Conservation (phyloP, 2,797 vertebrate genomes). For the Takifugu ocellatus region DNA sequence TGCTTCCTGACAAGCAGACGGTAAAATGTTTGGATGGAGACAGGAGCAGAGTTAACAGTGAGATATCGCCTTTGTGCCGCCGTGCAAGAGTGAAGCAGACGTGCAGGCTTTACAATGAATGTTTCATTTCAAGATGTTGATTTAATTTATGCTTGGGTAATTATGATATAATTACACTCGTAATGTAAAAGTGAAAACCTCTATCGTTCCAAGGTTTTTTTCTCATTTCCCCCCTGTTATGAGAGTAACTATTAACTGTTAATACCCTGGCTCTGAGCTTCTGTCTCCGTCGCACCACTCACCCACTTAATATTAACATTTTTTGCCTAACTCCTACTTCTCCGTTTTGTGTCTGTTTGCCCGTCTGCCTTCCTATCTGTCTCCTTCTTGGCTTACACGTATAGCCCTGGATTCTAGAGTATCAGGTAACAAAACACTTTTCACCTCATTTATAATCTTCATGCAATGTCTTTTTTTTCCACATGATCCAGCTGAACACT, state of each 20-base stretch:
- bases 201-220: not conserved
- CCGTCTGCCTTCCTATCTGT: constrained; percentile 61
- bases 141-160: constrained; percentile 27
- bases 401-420: constrained; percentile 86
- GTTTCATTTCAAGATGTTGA: constrained; percentile 35
- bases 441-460: constrained; percentile 41
- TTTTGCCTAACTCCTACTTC: constrained; percentile 48
- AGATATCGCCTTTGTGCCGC: constrained; percentile 28
- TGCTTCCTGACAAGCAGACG: constrained; percentile 42
- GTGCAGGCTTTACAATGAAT: constrained; percentile 50
- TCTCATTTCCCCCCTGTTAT: too few species aligned
- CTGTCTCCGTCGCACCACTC: not conserved
- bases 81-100: constrained; percentile 45
- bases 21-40: constrained; percentile 50
- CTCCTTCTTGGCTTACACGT: constrained; percentile 76
- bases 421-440: constrained; percentile 85
- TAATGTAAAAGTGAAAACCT: not conserved
- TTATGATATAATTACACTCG: constrained; percentile 16
- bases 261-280: too few species aligned
- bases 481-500: constrained; percentile 1
- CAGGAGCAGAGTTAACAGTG: constrained; percentile 35
- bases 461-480: not conserved
- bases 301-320: not conserved
- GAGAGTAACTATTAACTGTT: constrained; percentile 5
- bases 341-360: constrained; percentile 59